These are phyloP conservation scores for Pelodiscus sinensis DNA, from an alignment of 2,113 vertebrate genomes.

Conservation along the genomic window DNA sequence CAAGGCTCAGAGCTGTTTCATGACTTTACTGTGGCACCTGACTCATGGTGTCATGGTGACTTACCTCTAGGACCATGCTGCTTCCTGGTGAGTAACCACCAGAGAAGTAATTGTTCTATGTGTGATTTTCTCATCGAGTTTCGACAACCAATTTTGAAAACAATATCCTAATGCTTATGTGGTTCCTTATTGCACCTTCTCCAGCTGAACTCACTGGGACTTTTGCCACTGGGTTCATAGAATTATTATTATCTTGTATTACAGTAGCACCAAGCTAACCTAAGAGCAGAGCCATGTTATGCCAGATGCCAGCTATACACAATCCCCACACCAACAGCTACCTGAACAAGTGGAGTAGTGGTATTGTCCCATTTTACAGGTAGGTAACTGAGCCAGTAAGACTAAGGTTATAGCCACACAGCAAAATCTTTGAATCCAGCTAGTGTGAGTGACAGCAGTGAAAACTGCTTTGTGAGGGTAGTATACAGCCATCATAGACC, in stretches of 20 bases:
- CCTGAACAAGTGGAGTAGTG: background rate
- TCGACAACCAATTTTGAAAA: background rate
- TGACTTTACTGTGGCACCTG: background rate
- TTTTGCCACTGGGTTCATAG: background rate
- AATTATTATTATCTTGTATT: background rate
- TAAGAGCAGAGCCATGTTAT: background rate
- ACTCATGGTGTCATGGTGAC: background rate
- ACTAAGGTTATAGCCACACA: background rate
- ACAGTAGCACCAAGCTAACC: background rate
- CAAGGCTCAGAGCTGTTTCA: background rate
- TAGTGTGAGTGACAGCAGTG: background rate
- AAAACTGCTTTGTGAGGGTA: background rate
- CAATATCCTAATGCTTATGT: background rate
- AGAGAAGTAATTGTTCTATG: background rate
- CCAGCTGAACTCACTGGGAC: background rate
- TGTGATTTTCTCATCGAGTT: background rate
- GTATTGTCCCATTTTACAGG: conserved; percentile 13
- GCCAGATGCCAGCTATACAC: background rate
- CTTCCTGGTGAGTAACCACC: background rate
- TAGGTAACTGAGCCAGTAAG: conserved; percentile 7
- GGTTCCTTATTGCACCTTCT: background rate
- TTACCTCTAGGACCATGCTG: accelerated
- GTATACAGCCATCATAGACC: background rate
- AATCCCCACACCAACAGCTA: background rate
- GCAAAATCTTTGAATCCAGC: background rate